Conservation (phyloP, 2,888 invertebrate species). For the Lepidochitona cinerea region DNA sequence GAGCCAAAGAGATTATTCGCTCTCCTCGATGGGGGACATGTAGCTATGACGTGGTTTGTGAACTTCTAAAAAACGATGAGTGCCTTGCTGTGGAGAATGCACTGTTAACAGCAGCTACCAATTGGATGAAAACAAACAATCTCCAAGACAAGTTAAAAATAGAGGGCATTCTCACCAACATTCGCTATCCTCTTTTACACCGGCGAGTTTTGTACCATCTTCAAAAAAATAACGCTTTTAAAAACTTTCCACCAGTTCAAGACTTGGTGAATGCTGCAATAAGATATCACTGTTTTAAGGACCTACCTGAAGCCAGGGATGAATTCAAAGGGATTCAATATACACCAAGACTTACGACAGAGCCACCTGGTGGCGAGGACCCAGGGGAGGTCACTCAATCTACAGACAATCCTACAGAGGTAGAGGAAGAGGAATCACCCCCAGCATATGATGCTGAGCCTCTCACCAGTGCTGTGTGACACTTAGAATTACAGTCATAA, state of each 20-base stretch:
- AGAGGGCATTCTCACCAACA: constrained; percentile 59
- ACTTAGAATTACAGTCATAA: too few relatives aligned
- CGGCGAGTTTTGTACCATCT: constrained; percentile 59
- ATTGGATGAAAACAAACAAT: constrained; percentile 64
- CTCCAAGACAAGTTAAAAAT: constrained; percentile 57
- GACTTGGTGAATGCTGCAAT: constrained; percentile 55
- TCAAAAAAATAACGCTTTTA: constrained; percentile 60
- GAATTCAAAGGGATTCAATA: constrained; percentile 58
- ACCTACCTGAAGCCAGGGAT: constrained; percentile 56
- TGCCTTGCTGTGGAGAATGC: constrained; percentile 59
- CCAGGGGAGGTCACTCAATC: too few relatives aligned
- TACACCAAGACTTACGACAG: neutral
- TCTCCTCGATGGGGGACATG: constrained; percentile 52
- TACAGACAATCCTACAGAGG: too few relatives aligned
- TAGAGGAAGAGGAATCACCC: too few relatives aligned
- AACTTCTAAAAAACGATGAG: constrained; percentile 51
- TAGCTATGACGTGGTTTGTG: constrained; percentile 52
- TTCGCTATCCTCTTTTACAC: constrained; percentile 59
- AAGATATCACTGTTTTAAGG: constrained; percentile 60
- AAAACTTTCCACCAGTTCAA: constrained; percentile 61
- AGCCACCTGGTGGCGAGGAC: too few relatives aligned
- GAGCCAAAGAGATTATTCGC: constrained; percentile 49
- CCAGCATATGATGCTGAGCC: too few relatives aligned
- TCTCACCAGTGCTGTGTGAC: too few relatives aligned
- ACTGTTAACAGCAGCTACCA: constrained; percentile 59